Base-by-base conservation (phyloP, 2,888 invertebrate genomes). In the Monopis laevigella region DNA sequence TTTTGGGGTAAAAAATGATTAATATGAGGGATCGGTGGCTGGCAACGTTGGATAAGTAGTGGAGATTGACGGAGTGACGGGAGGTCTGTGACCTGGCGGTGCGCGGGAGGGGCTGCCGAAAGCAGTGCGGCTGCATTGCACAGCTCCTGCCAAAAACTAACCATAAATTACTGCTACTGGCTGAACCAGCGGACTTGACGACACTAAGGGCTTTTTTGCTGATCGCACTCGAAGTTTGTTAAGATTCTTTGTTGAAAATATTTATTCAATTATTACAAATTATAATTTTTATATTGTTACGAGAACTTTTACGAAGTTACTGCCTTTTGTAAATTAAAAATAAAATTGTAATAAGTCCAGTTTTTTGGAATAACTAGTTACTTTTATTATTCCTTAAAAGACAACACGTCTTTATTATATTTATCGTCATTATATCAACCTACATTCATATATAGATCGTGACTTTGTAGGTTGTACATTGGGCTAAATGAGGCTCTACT, bases 161-260 rank as follows among this genome's bases (percentile, higher is more conserved):
- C 80, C 81, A 81, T 82, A 80, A 81, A 81, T 81, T 81, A 81
- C 78, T 60, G 67, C 73, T 66, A 72, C 78, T 80, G 71, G 80
- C 67, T 56, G 62, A 65, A 62, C 69, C 59, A 21, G 21, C 36
- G n/a, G 36, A n/a, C n/a, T 4, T 3, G 14, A 32, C 21, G 41
- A 59, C 69, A 64, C 65, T 73, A 74, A 75, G 77, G 74, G 73
- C 73, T 12, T 29, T 36, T 75, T 74, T 72, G n/a, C n/a, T 72
- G 67, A 54, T 57, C 53, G 47, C n/a, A 12, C 11, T 18, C 26
- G 39, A 17, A 17, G 36, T 36, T 36, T 36, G 36, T 36, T 36
- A 36, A 36, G 36, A 36, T 36, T 36, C 36, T 21, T 36, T 12
- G 13, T 19, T 36, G 21, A 7, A 36, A 36, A 36, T 36, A 36